Conservation (phyloP, 2,113 vertebrate genomes). For the Suncus etruscus region DNA sequence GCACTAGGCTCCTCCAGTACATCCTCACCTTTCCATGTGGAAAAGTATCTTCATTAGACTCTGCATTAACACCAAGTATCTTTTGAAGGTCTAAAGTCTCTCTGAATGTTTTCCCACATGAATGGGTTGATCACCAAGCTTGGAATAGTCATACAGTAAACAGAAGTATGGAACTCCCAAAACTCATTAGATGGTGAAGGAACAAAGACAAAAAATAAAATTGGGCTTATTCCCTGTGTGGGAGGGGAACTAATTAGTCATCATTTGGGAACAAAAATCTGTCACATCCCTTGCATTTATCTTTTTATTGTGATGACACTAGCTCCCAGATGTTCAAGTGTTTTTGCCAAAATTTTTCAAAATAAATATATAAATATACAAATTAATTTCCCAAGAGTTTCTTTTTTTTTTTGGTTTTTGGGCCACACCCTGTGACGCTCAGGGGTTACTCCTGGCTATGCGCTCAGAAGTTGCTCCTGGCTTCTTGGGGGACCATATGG, state of each 20-base stretch:
- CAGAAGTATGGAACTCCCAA: background rate
- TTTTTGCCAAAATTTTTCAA: constrained; percentile 3
- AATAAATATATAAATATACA: background rate
- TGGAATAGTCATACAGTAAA: background rate
- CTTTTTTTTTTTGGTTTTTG: too few relatives aligned
- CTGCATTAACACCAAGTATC: too few relatives aligned
- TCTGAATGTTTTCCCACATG: background rate
- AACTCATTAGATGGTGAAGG: background rate
- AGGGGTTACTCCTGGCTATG: too few relatives aligned
- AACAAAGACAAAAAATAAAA: background rate
- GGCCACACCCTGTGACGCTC: too few relatives aligned
- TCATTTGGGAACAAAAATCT: background rate
- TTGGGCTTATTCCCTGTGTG: background rate
- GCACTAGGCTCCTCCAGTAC: fast-evolving
- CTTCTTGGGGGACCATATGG: too few relatives aligned
- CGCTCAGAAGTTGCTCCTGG: too few relatives aligned
- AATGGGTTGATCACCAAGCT: background rate
- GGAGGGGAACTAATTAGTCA: background rate
- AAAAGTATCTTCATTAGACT: background rate
- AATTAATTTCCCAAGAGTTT: background rate
- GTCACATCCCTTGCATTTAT: background rate
- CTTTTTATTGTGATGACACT: background rate
- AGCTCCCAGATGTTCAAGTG: background rate
- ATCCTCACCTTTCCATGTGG: background rate
- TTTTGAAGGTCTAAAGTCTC: background rate